Evolutionary conservation across 2,888 invertebrate genomes (phyloP), one percentile per base, ranked within the genome.

Genomic region (Pomacea canaliculata): DNA sequence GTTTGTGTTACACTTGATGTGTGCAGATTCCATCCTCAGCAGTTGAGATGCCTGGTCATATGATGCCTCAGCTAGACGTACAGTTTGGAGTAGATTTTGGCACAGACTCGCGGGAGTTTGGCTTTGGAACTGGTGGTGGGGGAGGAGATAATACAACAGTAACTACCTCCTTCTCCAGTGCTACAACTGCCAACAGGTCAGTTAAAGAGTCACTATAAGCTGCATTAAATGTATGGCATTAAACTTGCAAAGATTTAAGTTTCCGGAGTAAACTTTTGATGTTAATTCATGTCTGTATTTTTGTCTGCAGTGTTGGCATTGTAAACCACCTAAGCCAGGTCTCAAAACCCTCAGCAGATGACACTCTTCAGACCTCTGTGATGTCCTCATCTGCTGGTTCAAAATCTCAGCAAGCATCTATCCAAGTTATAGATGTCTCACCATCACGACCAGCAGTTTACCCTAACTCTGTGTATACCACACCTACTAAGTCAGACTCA

Each of bases 31-130:
- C 97, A 66, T 93, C 96, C 73, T 95, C 95, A 77, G 97, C 98
- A 46, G 98, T 98, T 63, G 98, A 98, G 92, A 98, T 98, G 98
- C 98, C 98, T 0, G 97, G 96, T 81, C 96, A 96, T 86, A 93
- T 95, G 23, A 94, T 94, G 87, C 94, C 94, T 79, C 94, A 94
- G 82, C 93, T 98, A 84, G 97, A 97, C 92, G 96, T 98, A 82
- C 97, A 97, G 92, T 98, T 98, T 91, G 97, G 97, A 46, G 59
- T 97, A 84, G 97, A 97, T 74, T 90, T 90, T 84, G 88, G 89
- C 37, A 77, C 88, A n/a, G 88, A 88, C n/a, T 82, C 84, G 46
- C 48, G 76, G 18, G 81, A 86, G 13, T 88, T 89, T 80, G 83
- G 86, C 67, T 89, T 89, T 83, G 86, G 85, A 67, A 81, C 82